phyloP scores from a whole-genome alignment of 1,140 invertebrate species.

The Battus philenor region DNA sequence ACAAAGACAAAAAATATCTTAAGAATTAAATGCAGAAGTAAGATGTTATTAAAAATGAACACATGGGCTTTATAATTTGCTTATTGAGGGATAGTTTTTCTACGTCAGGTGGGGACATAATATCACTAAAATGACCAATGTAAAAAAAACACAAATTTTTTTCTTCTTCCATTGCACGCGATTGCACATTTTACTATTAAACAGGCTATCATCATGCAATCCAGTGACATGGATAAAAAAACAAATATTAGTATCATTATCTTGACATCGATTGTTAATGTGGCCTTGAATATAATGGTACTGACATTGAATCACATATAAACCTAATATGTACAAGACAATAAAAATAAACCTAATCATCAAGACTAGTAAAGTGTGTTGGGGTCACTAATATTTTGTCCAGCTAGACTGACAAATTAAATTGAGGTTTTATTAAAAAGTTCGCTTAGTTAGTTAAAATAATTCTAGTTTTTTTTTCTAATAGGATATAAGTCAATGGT shows the following conservation, averaged over 20 bases:
- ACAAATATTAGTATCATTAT: background rate
- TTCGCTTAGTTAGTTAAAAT: too few species aligned
- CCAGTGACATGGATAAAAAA: background rate
- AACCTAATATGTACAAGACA: too few species aligned
- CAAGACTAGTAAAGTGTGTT: too few species aligned
- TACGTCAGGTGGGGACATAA: constrained; percentile 14
- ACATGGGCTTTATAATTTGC: constrained; percentile 26
- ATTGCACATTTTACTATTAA: too few species aligned
- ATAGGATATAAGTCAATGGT: too few species aligned
- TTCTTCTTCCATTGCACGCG: too few species aligned
- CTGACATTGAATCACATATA: constrained; percentile 6
- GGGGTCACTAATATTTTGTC: too few species aligned
- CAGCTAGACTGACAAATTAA: too few species aligned
- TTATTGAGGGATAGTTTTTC: constrained; percentile 11
- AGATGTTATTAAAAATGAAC: constrained; percentile 36
- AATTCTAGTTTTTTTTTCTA: too few species aligned
- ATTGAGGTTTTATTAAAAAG: too few species aligned
- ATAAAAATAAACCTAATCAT: too few species aligned
- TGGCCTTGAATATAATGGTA: background rate
- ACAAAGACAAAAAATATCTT: constrained; percentile 33
- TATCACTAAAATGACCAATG: constrained; percentile 10
- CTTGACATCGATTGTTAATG: background rate
- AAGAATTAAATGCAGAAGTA: constrained; percentile 44
- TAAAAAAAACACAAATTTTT: background rate
- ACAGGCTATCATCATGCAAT: too few species aligned